A percentile compares a stretch with the other conserved stretches of the same genome.
Conservation (phyloP, 2,797 vertebrate species). For the Dendrocincla fuliginosa region DNA sequence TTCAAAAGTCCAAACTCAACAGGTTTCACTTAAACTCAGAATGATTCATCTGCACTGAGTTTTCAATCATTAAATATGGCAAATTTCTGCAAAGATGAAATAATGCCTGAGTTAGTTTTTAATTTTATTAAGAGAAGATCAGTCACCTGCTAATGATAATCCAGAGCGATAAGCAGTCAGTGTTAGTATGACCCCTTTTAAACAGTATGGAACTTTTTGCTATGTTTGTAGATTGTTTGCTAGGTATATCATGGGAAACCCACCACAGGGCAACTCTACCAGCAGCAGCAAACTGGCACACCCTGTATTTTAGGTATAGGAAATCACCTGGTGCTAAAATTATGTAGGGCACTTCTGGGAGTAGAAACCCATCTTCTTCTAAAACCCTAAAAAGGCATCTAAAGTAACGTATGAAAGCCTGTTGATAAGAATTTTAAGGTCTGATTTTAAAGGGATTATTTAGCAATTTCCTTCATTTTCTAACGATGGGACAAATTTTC, state of each 20-base stretch:
- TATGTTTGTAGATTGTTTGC: neutral
- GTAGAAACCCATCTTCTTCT: neutral
- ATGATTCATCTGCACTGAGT: conserved; percentile 59
- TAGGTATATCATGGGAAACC: neutral
- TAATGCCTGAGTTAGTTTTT: conserved; percentile 1
- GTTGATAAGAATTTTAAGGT: neutral
- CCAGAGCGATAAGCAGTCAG: neutral
- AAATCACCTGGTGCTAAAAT: neutral
- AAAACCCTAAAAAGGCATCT: neutral
- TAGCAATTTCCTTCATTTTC: neutral
- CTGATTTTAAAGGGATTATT: neutral
- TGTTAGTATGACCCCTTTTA: neutral
- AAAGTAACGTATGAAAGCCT: neutral
- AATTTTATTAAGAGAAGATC: neutral
- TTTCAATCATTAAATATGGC: conserved; percentile 55
- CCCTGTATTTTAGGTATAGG: neutral
- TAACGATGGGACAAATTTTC: neutral
- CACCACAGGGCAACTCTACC: neutral
- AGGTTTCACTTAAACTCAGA: conserved; percentile 53
- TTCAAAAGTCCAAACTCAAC: conserved; percentile 26
- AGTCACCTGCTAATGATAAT: neutral
- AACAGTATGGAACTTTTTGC: neutral
- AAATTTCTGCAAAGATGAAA: conserved; percentile 68
- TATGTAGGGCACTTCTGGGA: neutral
- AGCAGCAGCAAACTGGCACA: neutral